Base-by-base conservation (phyloP, 2,888 invertebrate genomes). In the Drosophila recens region DNA sequence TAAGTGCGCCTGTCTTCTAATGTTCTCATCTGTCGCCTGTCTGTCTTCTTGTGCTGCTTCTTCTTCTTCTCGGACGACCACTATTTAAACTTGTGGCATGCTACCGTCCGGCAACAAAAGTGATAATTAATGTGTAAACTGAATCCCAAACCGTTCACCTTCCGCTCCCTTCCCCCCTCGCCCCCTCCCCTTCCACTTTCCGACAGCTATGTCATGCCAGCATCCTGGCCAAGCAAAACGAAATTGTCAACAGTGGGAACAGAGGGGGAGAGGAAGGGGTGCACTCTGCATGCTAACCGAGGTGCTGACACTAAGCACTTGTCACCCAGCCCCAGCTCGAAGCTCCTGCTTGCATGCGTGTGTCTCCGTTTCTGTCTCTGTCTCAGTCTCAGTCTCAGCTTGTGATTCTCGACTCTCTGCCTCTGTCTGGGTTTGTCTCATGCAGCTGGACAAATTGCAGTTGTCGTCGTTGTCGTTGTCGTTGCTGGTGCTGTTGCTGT, bases 51-150 rank as follows among this genome's bases (percentile, higher is more conserved):
- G 64, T 61, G 11, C 54, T 36, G 53, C 65, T 59, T 52, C 61
- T 61, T 59, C 46, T 56, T 36, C 40, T 4, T 38, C 27, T 23
- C 0, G 4, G 27, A 27, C 46, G 46, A 8, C 1, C 11, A 43
- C 15, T 34, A 57, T 36, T 57, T 57, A 46, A 27, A 20, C 52
- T 43, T 36, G 61, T 75, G 40, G 46, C 57, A 40, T 54, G 72
- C 57, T 65, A 64, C 62, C 58, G 69, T 76, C 83, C 74, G 56
- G 78, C 79, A 79, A 86, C 84, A 85, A 75, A 88, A 90, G 90
- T 90, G 91, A 90, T 91, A 90, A 90, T 90, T 91, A 90, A 91
- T 91, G 91, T 90, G 90, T 90, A 91, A 91, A 87, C 78, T 84
- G 86, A 89, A 83, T 64, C 63, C 79, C 80, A 78, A 75, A 48